Base-by-base conservation (phyloP, 2,113 vertebrate species). In the Montifringilla adamsi region DNA sequence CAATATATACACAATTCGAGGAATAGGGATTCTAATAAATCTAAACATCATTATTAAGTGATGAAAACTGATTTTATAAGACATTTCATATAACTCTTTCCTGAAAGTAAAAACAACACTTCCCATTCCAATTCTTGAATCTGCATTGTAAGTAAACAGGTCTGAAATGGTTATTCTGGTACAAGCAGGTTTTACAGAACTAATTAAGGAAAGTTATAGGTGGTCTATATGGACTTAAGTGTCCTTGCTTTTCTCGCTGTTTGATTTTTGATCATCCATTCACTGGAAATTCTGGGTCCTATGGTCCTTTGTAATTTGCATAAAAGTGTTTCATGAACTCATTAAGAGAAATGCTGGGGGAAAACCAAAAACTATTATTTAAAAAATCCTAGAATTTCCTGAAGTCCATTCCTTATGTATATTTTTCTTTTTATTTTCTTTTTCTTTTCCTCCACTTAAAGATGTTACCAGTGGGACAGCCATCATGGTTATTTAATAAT, bases 21-120 rank as follows among this genome's bases (percentile, higher is more conserved):
- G 53, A 91, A 87, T 76, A 96, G 95, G 62, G 10, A 70, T 84
- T 93, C 15, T 9, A 69, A 63, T 94, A 82, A 94, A 50, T 74
- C 52, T 35, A 56, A 56, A 20, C 56, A 89, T 95, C 33, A 50
- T 73, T 93, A 92, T 90, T 95, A 95, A 93, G 7, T 59, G 52
- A 74, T 66, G 14, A 53, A 44, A 27, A 24, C 59, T 73, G 11
- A 15, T 64, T 93, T 70, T 31, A 67, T 20, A 31, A 13, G 24
- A 62, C 39, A 75, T 70, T 33, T 89, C 56, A n/a, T 76, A 83
- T 67, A 91, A 87, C 41, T 52, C 20, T 69, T 53, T 83, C 23
- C 24, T 87, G 82, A 87, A 80, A 87, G 24, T 52, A 81, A 69
- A 91, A 31, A 31, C 18, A 79, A 8, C 6, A 4, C 13, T 90